phyloP scores from a whole-genome alignment of 2,113 vertebrate genomes.

The human (Homo sapiens) region DNA sequence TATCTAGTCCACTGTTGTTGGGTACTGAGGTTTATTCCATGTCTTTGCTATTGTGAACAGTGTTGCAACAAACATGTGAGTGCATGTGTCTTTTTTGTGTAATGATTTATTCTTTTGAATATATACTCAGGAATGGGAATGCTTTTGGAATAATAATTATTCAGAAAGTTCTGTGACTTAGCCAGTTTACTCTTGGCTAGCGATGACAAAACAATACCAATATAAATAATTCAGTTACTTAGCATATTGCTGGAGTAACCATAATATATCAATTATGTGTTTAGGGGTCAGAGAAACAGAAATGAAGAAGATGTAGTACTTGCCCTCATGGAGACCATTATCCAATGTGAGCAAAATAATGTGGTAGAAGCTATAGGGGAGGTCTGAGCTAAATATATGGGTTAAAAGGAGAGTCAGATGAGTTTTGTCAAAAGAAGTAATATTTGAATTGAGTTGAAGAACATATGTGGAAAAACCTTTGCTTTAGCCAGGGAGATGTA shows the following conservation, averaged over 20 bases:
- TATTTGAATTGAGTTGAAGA: not conserved
- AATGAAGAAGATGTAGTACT: not conserved
- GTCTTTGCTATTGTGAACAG: too few species aligned
- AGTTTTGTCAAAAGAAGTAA: not conserved
- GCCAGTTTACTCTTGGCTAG: not conserved
- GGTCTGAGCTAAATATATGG: not conserved
- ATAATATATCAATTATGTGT: not conserved
- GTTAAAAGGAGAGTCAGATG: not conserved
- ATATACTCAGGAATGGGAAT: too few species aligned
- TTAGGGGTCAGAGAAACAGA: not conserved
- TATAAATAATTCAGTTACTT: not conserved
- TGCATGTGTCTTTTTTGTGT: too few species aligned
- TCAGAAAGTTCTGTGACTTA: not conserved
- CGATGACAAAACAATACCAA: not conserved
- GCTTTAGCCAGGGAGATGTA: not conserved
- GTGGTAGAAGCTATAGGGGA: not conserved
- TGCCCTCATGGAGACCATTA: not conserved
- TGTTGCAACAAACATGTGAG: too few species aligned
- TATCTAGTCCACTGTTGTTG: too few species aligned
- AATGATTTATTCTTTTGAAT: too few species aligned
- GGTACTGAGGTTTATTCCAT: too few species aligned
- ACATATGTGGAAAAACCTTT: not conserved
- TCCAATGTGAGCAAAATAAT: not conserved
- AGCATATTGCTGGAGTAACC: not conserved
- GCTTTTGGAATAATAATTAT: not conserved